Evolutionary conservation across 2,113 vertebrate genomes (phyloP).

Genomic region (Coptodon rendalli): DNA sequence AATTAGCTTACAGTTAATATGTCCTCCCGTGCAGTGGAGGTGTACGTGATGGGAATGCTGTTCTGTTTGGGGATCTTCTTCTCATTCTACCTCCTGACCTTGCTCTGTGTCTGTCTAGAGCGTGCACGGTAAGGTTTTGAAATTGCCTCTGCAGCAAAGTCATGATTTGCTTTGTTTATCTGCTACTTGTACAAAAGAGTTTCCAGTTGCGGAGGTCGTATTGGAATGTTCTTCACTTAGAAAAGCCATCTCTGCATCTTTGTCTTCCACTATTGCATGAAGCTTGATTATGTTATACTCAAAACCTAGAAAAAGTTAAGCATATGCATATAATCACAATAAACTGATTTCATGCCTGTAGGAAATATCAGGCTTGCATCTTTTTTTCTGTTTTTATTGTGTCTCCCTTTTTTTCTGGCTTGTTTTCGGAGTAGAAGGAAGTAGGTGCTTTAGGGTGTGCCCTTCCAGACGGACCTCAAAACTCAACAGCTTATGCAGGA

Average conservation of each 20-base stretch:
- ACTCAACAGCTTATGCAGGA: background rate
- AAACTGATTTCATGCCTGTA: background rate
- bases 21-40: constrained; percentile 71
- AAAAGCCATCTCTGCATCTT: background rate
- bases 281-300: background rate
- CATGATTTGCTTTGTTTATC: background rate
- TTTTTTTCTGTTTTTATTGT: background rate
- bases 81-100: constrained; percentile 87
- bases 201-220: background rate
- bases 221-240: background rate
- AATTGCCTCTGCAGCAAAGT: background rate
- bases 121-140: constrained; percentile 78
- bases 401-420: background rate
- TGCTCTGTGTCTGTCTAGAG: constrained; percentile 85
- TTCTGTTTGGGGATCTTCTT: constrained; percentile 94
- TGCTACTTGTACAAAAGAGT: background rate
- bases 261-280: background rate
- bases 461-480: background rate
- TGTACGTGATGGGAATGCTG: constrained; percentile 84
- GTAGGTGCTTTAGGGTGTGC: background rate
- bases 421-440: background rate
- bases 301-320: background rate
- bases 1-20: background rate
- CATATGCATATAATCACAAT: fast-evolving
- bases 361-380: background rate